These are phyloP conservation scores for Gallinago solitaria DNA, from an alignment of 2,797 vertebrate species.

Conservation along the genomic window DNA sequence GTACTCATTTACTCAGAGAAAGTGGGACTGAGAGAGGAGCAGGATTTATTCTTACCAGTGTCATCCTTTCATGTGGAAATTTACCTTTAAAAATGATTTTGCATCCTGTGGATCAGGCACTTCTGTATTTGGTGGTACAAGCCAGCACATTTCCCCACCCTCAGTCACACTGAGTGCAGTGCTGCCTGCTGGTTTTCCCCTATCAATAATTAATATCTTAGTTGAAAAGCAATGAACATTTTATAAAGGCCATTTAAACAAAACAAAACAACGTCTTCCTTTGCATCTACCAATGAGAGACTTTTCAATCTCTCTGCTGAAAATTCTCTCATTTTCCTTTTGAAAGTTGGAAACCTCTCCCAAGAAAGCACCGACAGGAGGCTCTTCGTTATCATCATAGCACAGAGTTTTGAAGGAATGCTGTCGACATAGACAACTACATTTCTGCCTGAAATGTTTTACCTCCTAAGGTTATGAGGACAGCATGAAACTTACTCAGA, in stretches of 20 bases:
- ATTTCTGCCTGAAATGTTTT: neutral
- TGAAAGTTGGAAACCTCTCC: neutral
- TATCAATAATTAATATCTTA: neutral
- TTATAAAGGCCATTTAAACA: slow-evolving; percentile 10
- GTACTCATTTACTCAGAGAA: neutral
- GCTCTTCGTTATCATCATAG: neutral
- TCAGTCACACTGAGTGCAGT: neutral
- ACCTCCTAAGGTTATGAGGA: neutral
- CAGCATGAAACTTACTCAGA: neutral
- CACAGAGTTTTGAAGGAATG: neutral
- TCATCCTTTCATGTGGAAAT: neutral
- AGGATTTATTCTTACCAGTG: neutral
- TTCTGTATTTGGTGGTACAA: neutral
- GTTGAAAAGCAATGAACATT: neutral
- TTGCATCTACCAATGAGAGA: neutral
- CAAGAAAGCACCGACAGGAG: neutral
- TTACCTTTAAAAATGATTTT: neutral
- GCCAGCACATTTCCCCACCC: neutral
- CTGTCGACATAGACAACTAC: neutral
- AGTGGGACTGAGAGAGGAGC: neutral
- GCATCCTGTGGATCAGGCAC: neutral
- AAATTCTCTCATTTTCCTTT: neutral
- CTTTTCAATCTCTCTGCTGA: neutral
- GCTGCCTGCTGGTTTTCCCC: neutral
- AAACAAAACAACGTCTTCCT: neutral